Conservation (phyloP, 1,140 invertebrate species). For the Brachionus koreanus region DNA sequence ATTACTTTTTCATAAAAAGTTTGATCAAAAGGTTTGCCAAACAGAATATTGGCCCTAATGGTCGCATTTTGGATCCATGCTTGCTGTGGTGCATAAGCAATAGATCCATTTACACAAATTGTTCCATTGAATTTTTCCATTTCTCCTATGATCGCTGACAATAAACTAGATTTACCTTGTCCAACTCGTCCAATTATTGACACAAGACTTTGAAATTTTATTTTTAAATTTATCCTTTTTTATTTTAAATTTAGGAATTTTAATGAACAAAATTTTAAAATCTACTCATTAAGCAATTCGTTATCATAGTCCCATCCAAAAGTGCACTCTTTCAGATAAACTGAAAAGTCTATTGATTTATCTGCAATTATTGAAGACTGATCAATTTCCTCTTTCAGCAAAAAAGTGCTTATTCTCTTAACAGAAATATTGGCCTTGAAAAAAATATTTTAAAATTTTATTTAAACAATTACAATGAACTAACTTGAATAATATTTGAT, state of each 20-base stretch:
- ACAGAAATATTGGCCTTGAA: slow-evolving; percentile 8
- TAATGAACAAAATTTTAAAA: slow-evolving; percentile 53
- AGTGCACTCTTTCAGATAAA: neutral
- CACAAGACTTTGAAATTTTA: slow-evolving; percentile 59
- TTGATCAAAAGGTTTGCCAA: slow-evolving; percentile 62
- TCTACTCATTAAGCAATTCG: slow-evolving; percentile 12
- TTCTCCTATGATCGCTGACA: slow-evolving; percentile 79
- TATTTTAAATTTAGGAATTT: slow-evolving; percentile 51
- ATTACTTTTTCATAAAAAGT: slow-evolving; percentile 60
- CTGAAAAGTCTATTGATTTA: neutral
- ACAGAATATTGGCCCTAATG: slow-evolving; percentile 67
- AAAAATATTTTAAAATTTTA: neutral
- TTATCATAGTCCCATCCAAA: slow-evolving; percentile 37
- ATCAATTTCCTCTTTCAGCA: slow-evolving; percentile 14
- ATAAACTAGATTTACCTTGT: slow-evolving; percentile 80
- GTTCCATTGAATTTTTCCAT: slow-evolving; percentile 74
- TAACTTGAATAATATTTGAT: slow-evolving; percentile 46
- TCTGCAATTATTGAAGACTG: neutral
- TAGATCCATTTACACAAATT: slow-evolving; percentile 73
- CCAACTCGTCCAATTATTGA: slow-evolving; percentile 82
- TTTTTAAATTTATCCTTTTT: slow-evolving; percentile 18
- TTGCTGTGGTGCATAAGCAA: slow-evolving; percentile 69
- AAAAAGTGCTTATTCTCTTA: slow-evolving; percentile 1
- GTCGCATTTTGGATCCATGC: slow-evolving; percentile 67
- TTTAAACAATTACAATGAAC: neutral